These are phyloP conservation scores for Oxyruncus cristatus DNA, from an alignment of 2,113 vertebrate genomes.

Conservation along the genomic window DNA sequence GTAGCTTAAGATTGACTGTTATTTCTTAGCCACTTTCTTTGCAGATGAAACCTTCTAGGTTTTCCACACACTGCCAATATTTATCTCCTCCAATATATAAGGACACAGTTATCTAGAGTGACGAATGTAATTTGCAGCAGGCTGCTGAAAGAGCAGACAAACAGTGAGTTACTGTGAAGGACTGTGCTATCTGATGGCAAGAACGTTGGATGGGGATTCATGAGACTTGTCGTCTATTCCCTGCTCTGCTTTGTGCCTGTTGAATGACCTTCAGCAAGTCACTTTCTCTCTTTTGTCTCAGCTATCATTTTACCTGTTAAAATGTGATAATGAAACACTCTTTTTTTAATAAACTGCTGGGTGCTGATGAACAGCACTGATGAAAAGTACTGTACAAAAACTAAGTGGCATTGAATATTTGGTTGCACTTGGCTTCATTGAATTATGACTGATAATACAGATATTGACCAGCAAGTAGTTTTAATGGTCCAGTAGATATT, in stretches of 20 bases:
- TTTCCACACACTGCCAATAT: background rate
- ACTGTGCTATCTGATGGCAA: background rate
- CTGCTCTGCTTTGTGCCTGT: background rate
- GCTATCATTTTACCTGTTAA: constrained; percentile 35
- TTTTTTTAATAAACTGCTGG: background rate
- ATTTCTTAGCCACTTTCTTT: background rate
- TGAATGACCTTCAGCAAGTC: constrained; percentile 41
- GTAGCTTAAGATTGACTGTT: background rate
- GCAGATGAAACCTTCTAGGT: background rate
- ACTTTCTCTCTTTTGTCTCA: constrained; percentile 30
- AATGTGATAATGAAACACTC: constrained; percentile 52
- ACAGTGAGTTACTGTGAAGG: constrained; percentile 43
- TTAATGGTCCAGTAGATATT: background rate
- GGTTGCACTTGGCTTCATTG: background rate
- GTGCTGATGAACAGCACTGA: constrained; percentile 22
- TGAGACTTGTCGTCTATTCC: background rate
- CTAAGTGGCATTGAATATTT: background rate
- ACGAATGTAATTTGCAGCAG: constrained; percentile 8
- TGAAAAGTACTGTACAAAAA: background rate
- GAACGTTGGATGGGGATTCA: background rate
- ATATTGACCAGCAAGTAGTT: background rate
- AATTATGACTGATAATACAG: background rate
- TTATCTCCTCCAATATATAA: background rate
- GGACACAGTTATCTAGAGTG: background rate
- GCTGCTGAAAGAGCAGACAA: background rate